Evolutionary conservation across 2,888 invertebrate genomes (phyloP).

Genomic region (Girardia tigrina): DNA sequence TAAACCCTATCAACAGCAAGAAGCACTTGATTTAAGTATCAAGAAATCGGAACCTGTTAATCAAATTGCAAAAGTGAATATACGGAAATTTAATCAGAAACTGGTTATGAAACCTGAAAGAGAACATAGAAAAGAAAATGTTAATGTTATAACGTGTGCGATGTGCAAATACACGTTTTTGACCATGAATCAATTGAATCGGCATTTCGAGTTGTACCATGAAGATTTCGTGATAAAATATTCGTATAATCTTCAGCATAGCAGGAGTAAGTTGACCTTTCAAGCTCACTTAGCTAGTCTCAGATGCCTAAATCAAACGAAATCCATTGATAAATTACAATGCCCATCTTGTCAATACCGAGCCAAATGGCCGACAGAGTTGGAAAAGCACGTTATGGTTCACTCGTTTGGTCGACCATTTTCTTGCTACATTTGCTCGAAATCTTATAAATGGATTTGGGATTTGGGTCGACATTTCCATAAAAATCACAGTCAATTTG

Average conservation of each 20-base stretch:
- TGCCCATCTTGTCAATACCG: constrained; percentile 47
- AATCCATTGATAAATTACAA: constrained; percentile 36
- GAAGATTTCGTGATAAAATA: background rate
- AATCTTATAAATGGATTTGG: constrained; percentile 49
- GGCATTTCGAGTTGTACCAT: background rate
- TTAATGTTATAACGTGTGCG: background rate
- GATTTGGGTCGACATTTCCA: constrained; percentile 49
- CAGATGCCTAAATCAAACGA: background rate
- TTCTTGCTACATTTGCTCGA: constrained; percentile 46
- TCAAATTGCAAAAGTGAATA: background rate
- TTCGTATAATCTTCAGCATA: background rate
- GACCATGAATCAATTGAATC: background rate
- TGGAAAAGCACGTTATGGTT: constrained; percentile 48
- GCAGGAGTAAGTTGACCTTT: background rate
- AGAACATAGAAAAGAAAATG: background rate
- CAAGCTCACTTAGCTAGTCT: background rate
- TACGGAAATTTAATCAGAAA: background rate
- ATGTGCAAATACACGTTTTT: background rate
- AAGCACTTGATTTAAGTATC: background rate
- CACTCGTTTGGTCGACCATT: constrained; percentile 46
- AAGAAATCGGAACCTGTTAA: background rate
- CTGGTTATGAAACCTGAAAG: background rate
- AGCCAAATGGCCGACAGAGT: constrained; percentile 47
- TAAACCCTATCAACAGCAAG: background rate
- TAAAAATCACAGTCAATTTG: constrained; percentile 42